Evolutionary conservation across 2,113 vertebrate species (phyloP), one percentile per base, ranked within the genome.

Genomic region (Formicarius rufipectus): DNA sequence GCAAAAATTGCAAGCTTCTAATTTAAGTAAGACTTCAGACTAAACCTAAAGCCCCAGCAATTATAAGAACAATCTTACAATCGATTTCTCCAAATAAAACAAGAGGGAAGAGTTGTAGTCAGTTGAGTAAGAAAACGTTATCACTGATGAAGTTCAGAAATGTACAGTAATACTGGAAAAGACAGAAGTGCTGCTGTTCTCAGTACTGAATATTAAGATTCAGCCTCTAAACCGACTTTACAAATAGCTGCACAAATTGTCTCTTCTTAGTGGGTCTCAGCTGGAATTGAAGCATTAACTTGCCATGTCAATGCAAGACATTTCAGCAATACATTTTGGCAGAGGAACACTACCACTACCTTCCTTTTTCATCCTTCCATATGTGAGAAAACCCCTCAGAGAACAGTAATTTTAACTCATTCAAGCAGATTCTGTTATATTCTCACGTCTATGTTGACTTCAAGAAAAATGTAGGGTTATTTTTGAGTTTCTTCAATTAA

Each of bases 151-250:
- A 44, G 68, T 33, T 37, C 22, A 60, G 60, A 92, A 69, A 53
- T 17, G 42, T 56, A 52, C 19, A 81, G 12, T 27, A 14, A 71
- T 40, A 12, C 17, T 68, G 74, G 39, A 72, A 80, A 71, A 49
- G 11, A 55, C 22, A 75, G 73, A 53, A 87, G 63, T 59, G 85
- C 30, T 89, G 90, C 73, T 96, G 59, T 87, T 95, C 85, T 94
- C 39, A 90, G 79, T 74, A 76, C 74, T 91, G 59, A 93, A 93
- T 68, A 31, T 25, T 64, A 71, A 79, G 23, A 64, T 69, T 79
- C 77, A 82, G 56, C 17, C 52, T 78, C 28, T 49, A 76, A 84
- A 84, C 5, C 59, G 79, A 81, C 22, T 45, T 73, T 67, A 55
- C 37, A 91, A 39, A 58, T 4, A 76, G 30, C 27, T 71, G 71